Evolutionary conservation across 64 coral and sea anemone species (phyloP), one percentile per base, ranked within the genome.

Genomic region (Actinia equina): DNA sequence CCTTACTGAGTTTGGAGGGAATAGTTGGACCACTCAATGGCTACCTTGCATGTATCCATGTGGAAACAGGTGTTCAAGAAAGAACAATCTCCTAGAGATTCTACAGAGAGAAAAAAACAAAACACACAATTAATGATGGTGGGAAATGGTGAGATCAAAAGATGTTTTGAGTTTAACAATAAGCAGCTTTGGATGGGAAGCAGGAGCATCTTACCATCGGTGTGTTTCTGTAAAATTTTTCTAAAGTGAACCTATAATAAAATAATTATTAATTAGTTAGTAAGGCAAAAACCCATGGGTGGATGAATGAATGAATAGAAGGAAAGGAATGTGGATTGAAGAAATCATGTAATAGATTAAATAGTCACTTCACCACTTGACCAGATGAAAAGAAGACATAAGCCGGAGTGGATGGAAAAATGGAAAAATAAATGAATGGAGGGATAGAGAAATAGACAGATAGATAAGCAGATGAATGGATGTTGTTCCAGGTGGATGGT

Each of bases 51-150:
- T 43, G 97, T 99, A 49, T 99, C 97, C 97, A 99, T 99, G 79
- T 99, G 97, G 88, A 99, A 99, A 77, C 97, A 99, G 2, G 97
- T 99, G 82, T 99, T 99, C n/a, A 99, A 88, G 67, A 99, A 99
- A 19, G 97, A 99, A 25, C 97, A 99, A 44, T 99, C 97, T 77
- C 97, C 97, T 71, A 99, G 91, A 23, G 93, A 95, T 89, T 99
- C 97, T 99, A 30, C 7, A 88, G n/a, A 41, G 51, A 26, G 3
- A 45, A 71, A 69, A 2, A 71, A 52, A 71, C n/a, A 74, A 41
- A 10, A 37, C 0, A 8, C 7, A 20, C 7, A 69, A 69, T 23
- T 0, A 69, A 69, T 49, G 46, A 49, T 4, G 46, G 46, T 49
- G 2, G 46, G 46, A 49, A 49, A 49, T 49, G 46, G 46, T 8